Evolutionary conservation across 2,888 invertebrate genomes (phyloP).

Genomic region (Xestia sexstrigata): DNA sequence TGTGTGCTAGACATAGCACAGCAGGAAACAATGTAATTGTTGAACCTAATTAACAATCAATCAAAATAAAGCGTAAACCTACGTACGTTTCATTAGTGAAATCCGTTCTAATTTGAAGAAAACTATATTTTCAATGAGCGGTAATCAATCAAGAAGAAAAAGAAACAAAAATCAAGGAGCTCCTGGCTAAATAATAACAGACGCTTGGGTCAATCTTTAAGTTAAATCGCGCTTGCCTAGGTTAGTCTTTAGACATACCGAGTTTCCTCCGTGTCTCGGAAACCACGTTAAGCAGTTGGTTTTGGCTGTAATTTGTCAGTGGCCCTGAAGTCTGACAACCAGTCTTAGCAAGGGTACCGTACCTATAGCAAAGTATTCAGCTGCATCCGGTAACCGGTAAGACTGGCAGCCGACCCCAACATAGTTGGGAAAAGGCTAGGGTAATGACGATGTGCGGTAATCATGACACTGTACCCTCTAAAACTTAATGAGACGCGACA

Average conservation of each 20-base stretch:
- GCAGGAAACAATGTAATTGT: neutral
- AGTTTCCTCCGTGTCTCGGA: no score
- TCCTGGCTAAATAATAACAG: neutral
- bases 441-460: neutral
- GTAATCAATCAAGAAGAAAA: no score
- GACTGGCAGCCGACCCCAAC: neutral
- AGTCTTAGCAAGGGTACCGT: no score
- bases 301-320: no score
- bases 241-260: neutral
- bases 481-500: slow-evolving; percentile 12
- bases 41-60: neutral
- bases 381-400: neutral
- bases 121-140: no score
- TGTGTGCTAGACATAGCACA: neutral
- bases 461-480: neutral
- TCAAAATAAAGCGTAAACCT: neutral
- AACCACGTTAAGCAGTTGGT: no score
- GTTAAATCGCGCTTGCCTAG: neutral
- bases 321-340: no score
- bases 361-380: neutral
- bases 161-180: neutral
- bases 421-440: neutral
- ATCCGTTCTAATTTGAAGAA: neutral
- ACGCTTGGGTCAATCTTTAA: neutral
- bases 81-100: neutral